Conservation (phyloP, 2,797 vertebrate genomes). For the Arvicola amphibius region DNA sequence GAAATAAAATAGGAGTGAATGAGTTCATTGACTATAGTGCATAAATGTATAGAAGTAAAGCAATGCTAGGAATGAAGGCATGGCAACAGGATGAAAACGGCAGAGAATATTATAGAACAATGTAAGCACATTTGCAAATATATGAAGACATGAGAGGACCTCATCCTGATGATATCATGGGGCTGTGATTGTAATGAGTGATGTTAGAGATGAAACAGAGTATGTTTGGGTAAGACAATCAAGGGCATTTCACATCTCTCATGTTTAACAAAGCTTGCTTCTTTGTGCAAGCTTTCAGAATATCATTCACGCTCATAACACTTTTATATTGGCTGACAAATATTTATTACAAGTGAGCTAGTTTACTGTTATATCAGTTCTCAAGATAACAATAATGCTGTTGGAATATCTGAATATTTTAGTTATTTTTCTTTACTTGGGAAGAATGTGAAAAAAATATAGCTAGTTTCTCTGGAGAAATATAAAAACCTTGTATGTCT, state of each 20-base stretch:
- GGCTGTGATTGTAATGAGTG: not conserved
- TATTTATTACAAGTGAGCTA: not conserved
- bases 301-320: not conserved
- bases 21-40: not conserved
- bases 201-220: not conserved
- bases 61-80: not conserved
- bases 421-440: not conserved
- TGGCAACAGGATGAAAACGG: no score
- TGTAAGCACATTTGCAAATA: not conserved
- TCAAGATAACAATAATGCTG: not conserved
- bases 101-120: not conserved
- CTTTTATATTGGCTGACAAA: conserved; percentile 16
- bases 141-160: not conserved
- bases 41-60: not conserved
- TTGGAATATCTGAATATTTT: not conserved
- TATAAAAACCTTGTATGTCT: not conserved
- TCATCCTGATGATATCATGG: not conserved
- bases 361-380: not conserved
- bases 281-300: not conserved
- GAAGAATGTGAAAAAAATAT: not conserved
- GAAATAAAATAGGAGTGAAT: not conserved
- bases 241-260: not conserved
- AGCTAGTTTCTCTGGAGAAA: not conserved
- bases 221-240: accelerated
- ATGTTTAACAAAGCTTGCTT: not conserved